A percentile compares a stretch with the other conserved stretches of the same genome.
These are phyloP conservation scores for Caenorhabditis doughertyi DNA, from an alignment of 2,888 invertebrate genomes.

Conservation along the genomic window DNA sequence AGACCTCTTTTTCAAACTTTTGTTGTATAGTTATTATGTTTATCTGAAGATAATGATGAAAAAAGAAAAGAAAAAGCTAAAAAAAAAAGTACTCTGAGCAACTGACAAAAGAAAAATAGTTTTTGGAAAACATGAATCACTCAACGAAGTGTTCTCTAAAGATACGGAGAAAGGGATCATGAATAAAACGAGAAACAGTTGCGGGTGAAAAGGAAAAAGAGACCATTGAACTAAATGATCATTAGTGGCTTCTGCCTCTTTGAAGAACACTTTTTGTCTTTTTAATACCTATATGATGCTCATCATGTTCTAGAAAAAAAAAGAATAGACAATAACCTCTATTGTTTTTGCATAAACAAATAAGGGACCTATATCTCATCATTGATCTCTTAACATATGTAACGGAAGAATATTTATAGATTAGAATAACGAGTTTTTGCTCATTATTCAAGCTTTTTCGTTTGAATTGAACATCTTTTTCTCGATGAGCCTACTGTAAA, in stretches of 20 bases:
- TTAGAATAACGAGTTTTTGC: not conserved
- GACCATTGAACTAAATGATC: slow-evolving; percentile 22
- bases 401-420: slow-evolving; percentile 4
- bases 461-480: not conserved
- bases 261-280: not conserved
- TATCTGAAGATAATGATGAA: not conserved
- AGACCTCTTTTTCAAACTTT: not conserved
- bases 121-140: slow-evolving; percentile 48
- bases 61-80: not conserved
- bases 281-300: not conserved
- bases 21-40: slow-evolving; percentile 28
- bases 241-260: not conserved
- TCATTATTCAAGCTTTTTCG: not conserved
- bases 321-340: slow-evolving; percentile 9
- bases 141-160: slow-evolving; percentile 10
- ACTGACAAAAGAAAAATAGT: slow-evolving; percentile 20
- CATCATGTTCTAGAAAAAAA: not conserved
- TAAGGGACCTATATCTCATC: slow-evolving; percentile 17
- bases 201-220: not conserved
- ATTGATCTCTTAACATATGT: slow-evolving; percentile 14
- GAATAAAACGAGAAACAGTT: slow-evolving; percentile 6
- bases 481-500: no score
- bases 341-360: slow-evolving; percentile 28
- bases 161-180: not conserved
- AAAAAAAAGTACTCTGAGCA: slow-evolving; percentile 32